Conservation (phyloP, 1,140 invertebrate genomes). For the Saccostrea glomerata region DNA sequence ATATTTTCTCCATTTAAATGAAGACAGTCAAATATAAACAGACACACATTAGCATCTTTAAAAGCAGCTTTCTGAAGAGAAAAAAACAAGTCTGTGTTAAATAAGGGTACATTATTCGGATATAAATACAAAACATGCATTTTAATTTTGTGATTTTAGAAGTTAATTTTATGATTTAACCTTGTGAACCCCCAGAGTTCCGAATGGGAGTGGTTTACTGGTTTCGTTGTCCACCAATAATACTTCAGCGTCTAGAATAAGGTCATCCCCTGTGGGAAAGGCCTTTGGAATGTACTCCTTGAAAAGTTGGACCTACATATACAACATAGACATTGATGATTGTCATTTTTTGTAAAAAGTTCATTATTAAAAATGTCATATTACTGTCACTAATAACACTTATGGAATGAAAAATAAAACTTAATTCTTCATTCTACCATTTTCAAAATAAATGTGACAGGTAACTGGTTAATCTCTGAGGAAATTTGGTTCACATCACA, state of each 20-base stretch:
- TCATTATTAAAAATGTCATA: too few relatives aligned
- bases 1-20: slow-evolving; percentile 93
- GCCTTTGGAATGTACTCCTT: slow-evolving; percentile 93
- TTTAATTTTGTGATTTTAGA: too few relatives aligned
- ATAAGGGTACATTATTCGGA: too few relatives aligned
- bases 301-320: slow-evolving; percentile 84
- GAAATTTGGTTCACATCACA: too few relatives aligned
- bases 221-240: slow-evolving; percentile 92
- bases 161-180: too few relatives aligned
- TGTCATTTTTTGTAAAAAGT: not conserved
- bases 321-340: too few relatives aligned
- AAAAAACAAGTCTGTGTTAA: not conserved
- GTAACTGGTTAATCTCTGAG: too few relatives aligned
- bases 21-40: slow-evolving; percentile 96
- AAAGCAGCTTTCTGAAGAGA: slow-evolving; percentile 87
- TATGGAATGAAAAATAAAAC: too few relatives aligned
- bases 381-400: too few relatives aligned
- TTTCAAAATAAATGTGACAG: too few relatives aligned
- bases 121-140: too few relatives aligned
- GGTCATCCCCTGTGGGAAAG: slow-evolving; percentile 90
- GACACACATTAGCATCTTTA: slow-evolving; percentile 91
- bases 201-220: slow-evolving; percentile 94
- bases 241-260: slow-evolving; percentile 95
- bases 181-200: slow-evolving; percentile 93
- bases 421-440: too few relatives aligned